Percentiles rank a stretch among this genome's conserved stretches.
Evolutionary conservation across 2,797 vertebrate genomes (phyloP).

Genomic region (Luscinia megarhynchos): DNA sequence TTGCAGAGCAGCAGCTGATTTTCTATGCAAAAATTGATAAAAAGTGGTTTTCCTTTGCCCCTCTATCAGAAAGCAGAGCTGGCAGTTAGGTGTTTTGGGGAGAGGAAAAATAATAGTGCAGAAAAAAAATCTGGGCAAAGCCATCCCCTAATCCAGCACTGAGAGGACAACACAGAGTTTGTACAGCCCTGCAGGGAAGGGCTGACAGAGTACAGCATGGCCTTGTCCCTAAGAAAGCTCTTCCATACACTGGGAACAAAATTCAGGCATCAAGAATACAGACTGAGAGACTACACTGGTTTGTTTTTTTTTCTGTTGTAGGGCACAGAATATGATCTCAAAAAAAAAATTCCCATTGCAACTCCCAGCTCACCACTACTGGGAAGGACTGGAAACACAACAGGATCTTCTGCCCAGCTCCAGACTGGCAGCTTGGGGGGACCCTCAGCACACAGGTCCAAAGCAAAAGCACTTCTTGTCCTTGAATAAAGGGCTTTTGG

Average conservation of each 20-base stretch:
- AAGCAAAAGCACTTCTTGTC: not conserved
- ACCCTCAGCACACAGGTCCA: accelerated
- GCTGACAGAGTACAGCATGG: not conserved
- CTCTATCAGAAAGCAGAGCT: not conserved
- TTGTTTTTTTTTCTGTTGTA: not conserved
- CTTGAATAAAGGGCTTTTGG: not conserved
- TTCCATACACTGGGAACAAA: not conserved
- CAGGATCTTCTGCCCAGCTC: no score
- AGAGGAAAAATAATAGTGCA: not conserved
- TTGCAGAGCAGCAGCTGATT: not conserved
- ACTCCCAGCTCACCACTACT: no score
- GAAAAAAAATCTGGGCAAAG: not conserved
- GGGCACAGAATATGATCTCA: not conserved
- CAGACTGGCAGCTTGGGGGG: not conserved
- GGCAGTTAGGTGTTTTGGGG: not conserved
- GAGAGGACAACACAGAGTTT: not conserved
- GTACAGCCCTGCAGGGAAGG: not conserved
- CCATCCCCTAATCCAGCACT: not conserved
- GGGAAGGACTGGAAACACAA: no score
- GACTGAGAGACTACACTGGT: not conserved
- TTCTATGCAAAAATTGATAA: not conserved
- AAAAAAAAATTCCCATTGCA: no score
- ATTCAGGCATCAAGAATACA: accelerated
- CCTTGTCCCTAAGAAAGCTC: not conserved
- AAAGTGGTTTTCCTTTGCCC: not conserved